Conservation (phyloP, 2,113 vertebrate species). For the Eolophus roseicapilla region DNA sequence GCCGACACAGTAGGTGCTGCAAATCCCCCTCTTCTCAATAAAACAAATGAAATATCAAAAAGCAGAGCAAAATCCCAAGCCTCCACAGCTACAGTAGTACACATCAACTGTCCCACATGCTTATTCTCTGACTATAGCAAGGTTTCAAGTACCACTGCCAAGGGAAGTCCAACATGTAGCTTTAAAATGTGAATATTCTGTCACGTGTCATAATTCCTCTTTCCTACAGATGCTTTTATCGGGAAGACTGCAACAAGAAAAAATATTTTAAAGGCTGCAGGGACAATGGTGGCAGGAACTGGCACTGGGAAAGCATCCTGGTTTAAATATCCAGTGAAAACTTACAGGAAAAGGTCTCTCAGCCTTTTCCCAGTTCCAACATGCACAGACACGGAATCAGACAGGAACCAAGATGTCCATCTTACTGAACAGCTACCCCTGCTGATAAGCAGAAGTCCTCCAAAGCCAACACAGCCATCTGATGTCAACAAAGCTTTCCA, state of each 20-base stretch:
- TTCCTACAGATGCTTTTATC: background rate
- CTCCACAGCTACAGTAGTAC: rapidly evolving
- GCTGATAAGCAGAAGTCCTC: background rate
- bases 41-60: background rate
- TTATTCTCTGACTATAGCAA: background rate
- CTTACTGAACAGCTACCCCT: background rate
- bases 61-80: background rate
- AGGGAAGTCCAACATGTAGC: background rate
- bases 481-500: background rate
- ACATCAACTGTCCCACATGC: rapidly evolving
- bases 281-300: background rate
- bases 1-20: background rate
- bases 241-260: background rate
- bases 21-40: background rate
- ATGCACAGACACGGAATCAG: rapidly evolving
- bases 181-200: background rate
- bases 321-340: background rate
- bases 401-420: background rate
- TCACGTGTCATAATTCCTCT: background rate
- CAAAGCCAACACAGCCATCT: background rate
- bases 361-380: background rate
- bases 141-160: background rate
- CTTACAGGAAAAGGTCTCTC: background rate
- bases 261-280: background rate
- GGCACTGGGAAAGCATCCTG: background rate